Evolutionary conservation across 2,113 vertebrate species (phyloP).

Genomic region (Dolichallabes microphthalmus): DNA sequence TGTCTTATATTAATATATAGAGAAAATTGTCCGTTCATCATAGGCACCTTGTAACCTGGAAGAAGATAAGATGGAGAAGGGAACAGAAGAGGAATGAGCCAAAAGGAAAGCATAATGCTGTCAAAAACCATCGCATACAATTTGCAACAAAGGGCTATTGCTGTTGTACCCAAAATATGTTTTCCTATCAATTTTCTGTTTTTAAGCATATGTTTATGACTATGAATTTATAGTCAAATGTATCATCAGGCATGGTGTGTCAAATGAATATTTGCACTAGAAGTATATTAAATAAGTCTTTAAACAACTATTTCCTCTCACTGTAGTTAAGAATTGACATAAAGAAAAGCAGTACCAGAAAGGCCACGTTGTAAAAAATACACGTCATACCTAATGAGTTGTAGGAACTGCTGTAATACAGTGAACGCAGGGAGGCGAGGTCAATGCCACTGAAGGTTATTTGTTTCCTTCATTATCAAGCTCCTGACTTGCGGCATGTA

Average conservation of each 20-base stretch:
- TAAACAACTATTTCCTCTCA: not conserved
- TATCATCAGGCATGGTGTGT: not conserved
- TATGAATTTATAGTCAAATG: not conserved
- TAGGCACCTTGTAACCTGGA: not conserved
- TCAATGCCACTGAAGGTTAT: constrained; percentile 13
- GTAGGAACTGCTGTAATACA: not conserved
- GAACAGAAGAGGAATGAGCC: not conserved
- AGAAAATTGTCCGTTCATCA: not conserved
- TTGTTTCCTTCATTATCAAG: constrained; percentile 24
- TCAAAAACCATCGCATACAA: not conserved
- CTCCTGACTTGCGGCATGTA: constrained; percentile 2
- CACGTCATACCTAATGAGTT: not conserved
- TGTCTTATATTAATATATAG: not conserved
- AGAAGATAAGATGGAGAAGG: not conserved
- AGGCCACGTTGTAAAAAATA: not conserved
- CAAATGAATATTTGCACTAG: not conserved
- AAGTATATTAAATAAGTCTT: not conserved
- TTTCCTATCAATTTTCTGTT: not conserved
- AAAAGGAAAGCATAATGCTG: not conserved
- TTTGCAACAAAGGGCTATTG: not conserved
- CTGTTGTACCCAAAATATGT: not conserved
- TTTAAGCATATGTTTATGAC: not conserved
- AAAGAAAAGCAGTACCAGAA: not conserved
- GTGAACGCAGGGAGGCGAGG: not conserved
- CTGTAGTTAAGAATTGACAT: not conserved